Conservation (phyloP, 2,113 vertebrate species). For the Hippolais icterina region DNA sequence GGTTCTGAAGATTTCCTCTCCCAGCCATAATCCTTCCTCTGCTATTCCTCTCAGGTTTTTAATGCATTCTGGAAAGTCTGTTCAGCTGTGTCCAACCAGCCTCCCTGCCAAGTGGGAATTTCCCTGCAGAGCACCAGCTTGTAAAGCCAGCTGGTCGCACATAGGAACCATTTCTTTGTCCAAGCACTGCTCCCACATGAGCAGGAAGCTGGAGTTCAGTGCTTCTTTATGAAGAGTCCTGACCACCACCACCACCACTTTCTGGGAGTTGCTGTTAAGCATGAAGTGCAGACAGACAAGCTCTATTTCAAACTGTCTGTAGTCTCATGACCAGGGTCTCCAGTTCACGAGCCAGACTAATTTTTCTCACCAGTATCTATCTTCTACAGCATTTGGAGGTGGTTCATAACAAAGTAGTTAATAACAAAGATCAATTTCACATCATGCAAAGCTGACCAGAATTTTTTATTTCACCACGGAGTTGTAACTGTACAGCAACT, state of each 20-base stretch:
- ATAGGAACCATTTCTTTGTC: neutral
- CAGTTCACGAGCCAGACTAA: neutral
- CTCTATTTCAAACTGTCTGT: neutral
- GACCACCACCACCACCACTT: neutral
- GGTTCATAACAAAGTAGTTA: neutral
- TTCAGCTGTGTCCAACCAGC: neutral
- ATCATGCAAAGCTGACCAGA: neutral
- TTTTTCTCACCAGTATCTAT: neutral
- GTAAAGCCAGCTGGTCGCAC: neutral
- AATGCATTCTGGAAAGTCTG: neutral
- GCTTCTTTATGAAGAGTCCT: neutral
- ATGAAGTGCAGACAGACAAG: neutral
- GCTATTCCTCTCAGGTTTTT: neutral
- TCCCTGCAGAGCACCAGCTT: neutral
- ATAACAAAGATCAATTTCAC: neutral
- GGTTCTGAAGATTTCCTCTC: neutral
- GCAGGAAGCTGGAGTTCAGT: neutral
- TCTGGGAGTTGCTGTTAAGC: neutral
- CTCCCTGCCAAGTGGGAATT: constrained; percentile 13
- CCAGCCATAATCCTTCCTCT: neutral
- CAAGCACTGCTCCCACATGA: neutral
- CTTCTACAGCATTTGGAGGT: neutral
- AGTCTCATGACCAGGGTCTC: neutral
- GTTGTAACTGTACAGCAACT: neutral
- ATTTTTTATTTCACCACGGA: neutral